Conservation (phyloP, 2,113 vertebrate genomes). For the Paralichthys olivaceus region DNA sequence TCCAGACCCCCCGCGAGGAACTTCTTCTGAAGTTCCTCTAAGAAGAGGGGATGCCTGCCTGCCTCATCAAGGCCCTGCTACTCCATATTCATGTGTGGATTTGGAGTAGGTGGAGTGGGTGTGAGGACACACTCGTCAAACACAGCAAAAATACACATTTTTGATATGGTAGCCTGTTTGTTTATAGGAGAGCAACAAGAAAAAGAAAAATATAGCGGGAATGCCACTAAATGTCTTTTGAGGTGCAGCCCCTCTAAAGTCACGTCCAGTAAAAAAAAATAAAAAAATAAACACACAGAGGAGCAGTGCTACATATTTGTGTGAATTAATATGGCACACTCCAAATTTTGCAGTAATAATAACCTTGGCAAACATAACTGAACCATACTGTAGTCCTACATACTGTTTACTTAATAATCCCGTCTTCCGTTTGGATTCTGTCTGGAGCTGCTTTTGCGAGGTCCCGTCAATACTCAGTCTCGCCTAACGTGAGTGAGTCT, state of each 20-base stretch:
- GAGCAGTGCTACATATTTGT: background rate
- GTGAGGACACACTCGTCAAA: constrained; percentile 49
- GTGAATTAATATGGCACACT: background rate
- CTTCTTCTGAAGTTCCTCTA: constrained; percentile 68
- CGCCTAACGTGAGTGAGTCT: too few relatives aligned
- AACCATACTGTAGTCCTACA: too few relatives aligned
- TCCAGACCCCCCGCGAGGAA: constrained; percentile 72
- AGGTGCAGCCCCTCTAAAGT: background rate
- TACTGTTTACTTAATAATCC: too few relatives aligned
- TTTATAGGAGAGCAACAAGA: constrained; percentile 29
- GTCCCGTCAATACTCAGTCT: too few relatives aligned
- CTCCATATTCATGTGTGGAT: constrained; percentile 74
- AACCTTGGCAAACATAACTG: background rate
- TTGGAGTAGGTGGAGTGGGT: constrained; percentile 12
- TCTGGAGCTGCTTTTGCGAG: too few relatives aligned
- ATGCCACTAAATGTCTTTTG: background rate
- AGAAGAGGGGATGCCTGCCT: constrained; percentile 58
- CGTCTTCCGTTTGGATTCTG: too few relatives aligned
- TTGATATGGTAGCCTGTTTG: constrained; percentile 30
- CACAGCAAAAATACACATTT: constrained; percentile 53
- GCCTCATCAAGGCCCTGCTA: constrained; percentile 45
- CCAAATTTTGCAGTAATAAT: background rate
- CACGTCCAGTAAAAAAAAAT: background rate
- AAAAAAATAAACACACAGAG: background rate
- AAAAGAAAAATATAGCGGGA: constrained; percentile 14